These are phyloP conservation scores for Cerastis leucographa DNA, from an alignment of 2,888 invertebrate genomes.

Conservation along the genomic window DNA sequence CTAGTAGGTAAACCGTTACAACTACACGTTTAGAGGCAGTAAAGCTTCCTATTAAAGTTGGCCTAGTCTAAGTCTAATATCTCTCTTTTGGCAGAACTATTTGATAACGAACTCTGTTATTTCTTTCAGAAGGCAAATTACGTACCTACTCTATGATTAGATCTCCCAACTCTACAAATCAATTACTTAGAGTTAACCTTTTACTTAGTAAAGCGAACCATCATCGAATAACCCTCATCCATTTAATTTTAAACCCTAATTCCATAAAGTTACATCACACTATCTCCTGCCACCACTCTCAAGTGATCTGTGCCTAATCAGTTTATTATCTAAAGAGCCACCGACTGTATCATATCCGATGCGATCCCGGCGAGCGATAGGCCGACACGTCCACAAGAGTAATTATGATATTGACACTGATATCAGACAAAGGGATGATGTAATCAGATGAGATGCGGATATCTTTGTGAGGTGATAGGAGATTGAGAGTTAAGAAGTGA, in stretches of 20 bases:
- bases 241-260: conserved; percentile 1
- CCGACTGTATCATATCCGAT: conserved; percentile 61
- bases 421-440: conserved; percentile 33
- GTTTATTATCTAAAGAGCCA: conserved; percentile 67
- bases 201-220: conserved; percentile 20
- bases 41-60: not conserved
- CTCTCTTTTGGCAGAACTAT: not conserved
- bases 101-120: not conserved
- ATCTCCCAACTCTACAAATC: conserved; percentile 1
- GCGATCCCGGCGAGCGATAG: conserved; percentile 63
- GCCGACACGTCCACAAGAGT: conserved; percentile 46
- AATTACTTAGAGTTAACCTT: conserved; percentile 31
- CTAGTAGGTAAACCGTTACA: not conserved
- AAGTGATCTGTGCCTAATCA: conserved; percentile 66
- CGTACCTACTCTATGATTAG: not conserved
- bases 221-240: conserved; percentile 9
- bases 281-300: not conserved
- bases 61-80: not conserved
- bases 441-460: conserved; percentile 31
- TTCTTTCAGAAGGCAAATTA: not conserved
- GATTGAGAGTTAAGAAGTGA: conserved; percentile 2
- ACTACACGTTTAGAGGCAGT: not conserved
- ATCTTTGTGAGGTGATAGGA: conserved; percentile 12
- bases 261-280: not conserved
- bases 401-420: conserved; percentile 67